Base-by-base conservation (phyloP, 2,888 invertebrate species). In the Drosophila pullipes region DNA sequence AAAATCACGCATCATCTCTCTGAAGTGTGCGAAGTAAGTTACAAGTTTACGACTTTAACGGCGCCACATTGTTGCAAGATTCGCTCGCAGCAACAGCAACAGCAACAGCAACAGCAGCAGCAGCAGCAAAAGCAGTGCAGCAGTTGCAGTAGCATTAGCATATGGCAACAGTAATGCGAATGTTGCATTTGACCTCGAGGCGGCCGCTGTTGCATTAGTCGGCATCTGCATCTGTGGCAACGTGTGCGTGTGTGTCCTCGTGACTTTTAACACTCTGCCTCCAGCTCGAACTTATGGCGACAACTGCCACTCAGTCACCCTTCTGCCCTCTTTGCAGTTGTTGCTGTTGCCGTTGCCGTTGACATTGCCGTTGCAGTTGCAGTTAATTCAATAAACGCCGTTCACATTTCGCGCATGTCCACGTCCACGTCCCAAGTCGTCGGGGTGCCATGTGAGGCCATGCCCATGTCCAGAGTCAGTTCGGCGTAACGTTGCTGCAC, bases 241-340 rank as follows among this genome's bases (percentile, higher is more conserved):
- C 53, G 44, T 77, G 44, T 68, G 71, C 71, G 69, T 69, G 73
- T 74, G 78, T 89, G 91, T 87, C 86, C 91, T 87, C 90, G 91
- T 90, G 91, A 89, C 70, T 90, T 90, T 86, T 86, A 90, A 90
- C 86, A 90, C 90, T 79, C 76, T 69, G 72, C 53, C 65, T 59
- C 50, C 69, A 47, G 39, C 18, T 28, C 37, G 28, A 30, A 44
- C 44, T 44, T 44, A 31, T 49, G 64, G 70, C 65, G 87, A 82
- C 86, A 82, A 86, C 84, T 83, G 87, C 84, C 86, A 78, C 55
- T 39, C 39, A 28, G 71, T 39, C 30, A n/a, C 49, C 37, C 44
- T 22, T 44, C 11, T 41, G 11, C 10, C 31, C 13, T 5, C 7
- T 13, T 16, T 30, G 25, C 74, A 69, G 60, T 80, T 44, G 44